Conservation (phyloP, 2,113 vertebrate genomes). For the Pycnonotus jocosus region DNA sequence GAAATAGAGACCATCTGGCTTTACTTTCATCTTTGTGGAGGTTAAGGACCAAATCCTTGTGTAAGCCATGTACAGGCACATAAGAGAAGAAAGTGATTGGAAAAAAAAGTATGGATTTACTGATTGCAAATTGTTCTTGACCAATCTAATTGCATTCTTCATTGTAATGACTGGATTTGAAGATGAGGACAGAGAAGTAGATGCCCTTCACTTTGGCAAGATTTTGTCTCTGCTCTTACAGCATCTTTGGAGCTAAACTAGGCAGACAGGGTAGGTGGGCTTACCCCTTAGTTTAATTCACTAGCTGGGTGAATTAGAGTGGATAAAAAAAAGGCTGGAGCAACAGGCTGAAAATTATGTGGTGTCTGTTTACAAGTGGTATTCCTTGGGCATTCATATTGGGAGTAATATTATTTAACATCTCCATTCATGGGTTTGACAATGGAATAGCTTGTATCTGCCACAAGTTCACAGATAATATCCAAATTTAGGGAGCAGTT, state of each 20-base stretch:
- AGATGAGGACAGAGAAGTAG: neutral
- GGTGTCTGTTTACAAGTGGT: neutral
- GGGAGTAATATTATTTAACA: neutral
- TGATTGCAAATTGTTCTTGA: neutral
- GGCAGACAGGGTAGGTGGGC: neutral
- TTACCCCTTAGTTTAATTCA: neutral
- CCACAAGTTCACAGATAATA: neutral
- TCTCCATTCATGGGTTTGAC: neutral
- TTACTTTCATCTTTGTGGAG: neutral
- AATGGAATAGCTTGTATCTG: neutral
- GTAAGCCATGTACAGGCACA: neutral
- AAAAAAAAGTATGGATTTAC: neutral
- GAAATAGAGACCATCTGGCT: neutral
- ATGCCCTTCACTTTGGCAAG: neutral
- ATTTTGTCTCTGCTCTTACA: neutral
- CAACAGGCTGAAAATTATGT: neutral
- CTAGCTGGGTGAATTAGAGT: neutral
- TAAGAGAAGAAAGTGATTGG: neutral
- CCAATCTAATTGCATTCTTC: neutral
- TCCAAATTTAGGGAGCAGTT: neutral
- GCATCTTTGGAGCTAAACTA: neutral
- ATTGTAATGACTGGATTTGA: neutral
- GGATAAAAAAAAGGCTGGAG: neutral
- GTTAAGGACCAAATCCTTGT: neutral
- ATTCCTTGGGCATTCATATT: neutral